Percentiles rank a stretch among this genome's conserved stretches.
Conservation (phyloP, 2,797 vertebrate species). For the Odontamblyopus rebecca region DNA sequence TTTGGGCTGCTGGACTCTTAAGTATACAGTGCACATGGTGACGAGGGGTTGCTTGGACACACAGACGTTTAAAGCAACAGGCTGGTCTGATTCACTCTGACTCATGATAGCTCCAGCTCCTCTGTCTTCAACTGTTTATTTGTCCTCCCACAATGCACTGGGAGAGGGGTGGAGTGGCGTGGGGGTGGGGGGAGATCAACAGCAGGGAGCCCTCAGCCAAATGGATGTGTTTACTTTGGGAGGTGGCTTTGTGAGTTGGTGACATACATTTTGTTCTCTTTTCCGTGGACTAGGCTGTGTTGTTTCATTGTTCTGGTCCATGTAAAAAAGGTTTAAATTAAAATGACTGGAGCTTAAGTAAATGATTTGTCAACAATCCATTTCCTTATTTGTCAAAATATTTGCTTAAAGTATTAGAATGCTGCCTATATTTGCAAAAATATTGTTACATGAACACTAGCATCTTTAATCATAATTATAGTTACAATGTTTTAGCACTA, state of each 20-base stretch:
- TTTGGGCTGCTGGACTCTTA: background rate
- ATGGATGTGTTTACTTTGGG: constrained; percentile 64
- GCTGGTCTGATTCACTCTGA: constrained; percentile 56
- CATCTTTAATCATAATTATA: too few relatives aligned
- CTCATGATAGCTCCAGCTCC: constrained; percentile 65
- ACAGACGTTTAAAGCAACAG: constrained; percentile 39
- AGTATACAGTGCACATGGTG: constrained; percentile 1
- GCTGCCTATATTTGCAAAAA: too few relatives aligned
- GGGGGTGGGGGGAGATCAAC: constrained; percentile 42
- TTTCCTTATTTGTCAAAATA: too few relatives aligned
- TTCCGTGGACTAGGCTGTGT: background rate
- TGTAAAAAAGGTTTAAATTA: background rate
- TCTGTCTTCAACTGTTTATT: constrained; percentile 60
- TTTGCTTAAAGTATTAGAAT: too few relatives aligned
- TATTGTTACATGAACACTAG: too few relatives aligned
- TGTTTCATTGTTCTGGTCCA: background rate
- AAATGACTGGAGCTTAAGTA: too few relatives aligned
- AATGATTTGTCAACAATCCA: too few relatives aligned
- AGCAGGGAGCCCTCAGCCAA: constrained; percentile 64
- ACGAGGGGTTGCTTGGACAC: constrained; percentile 13
- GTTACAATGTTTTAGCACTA: too few relatives aligned
- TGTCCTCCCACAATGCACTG: constrained; percentile 67
- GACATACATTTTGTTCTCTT: too few relatives aligned
- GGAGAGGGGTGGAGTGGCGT: constrained; percentile 32
- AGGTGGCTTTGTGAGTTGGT: constrained; percentile 43